Percentiles rank a stretch among this genome's conserved stretches.
These are phyloP conservation scores for Sebastolobus altivelis DNA, from an alignment of 2,797 vertebrate genomes.

Conservation along the genomic window DNA sequence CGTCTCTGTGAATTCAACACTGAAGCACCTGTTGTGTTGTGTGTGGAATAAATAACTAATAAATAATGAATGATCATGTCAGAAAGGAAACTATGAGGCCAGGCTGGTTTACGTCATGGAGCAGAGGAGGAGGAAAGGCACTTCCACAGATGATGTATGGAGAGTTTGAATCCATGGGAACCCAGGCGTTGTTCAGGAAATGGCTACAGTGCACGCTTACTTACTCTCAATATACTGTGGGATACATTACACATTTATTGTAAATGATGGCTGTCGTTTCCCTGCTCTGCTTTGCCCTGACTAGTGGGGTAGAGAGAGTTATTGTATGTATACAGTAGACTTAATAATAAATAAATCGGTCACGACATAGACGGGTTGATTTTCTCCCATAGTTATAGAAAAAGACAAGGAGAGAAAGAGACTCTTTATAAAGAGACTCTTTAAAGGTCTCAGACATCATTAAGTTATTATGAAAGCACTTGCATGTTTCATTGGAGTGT, in stretches of 20 bases:
- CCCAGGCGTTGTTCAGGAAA: constrained; percentile 50
- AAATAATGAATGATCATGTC: constrained; percentile 41
- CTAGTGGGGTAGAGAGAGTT: not conserved
- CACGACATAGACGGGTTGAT: constrained; percentile 6
- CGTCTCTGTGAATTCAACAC: constrained; percentile 15
- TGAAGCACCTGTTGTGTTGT: not conserved
- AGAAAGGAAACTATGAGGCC: constrained; percentile 21
- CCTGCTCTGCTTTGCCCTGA: not conserved
- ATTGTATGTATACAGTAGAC: not conserved
- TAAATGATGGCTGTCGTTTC: constrained; percentile 55
- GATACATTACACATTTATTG: constrained; percentile 11
- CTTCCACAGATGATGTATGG: constrained; percentile 57
- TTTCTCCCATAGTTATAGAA: constrained; percentile 1
- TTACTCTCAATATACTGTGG: constrained; percentile 54
- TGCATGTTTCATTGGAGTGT: constrained; percentile 25
- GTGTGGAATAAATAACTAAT: constrained; percentile 4
- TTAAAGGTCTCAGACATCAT: constrained; percentile 27
- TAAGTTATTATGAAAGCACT: constrained; percentile 39
- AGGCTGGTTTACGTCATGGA: constrained; percentile 50
- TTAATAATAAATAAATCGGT: constrained; percentile 24
- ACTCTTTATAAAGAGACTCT: constrained; percentile 10
- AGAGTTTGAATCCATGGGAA: constrained; percentile 58
- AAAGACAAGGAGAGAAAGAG: constrained; percentile 4
- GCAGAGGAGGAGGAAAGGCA: constrained; percentile 9
- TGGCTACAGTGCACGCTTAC: constrained; percentile 52